Evolutionary conservation across 2,113 vertebrate species (phyloP).

Genomic region (Danio rerio): DNA sequence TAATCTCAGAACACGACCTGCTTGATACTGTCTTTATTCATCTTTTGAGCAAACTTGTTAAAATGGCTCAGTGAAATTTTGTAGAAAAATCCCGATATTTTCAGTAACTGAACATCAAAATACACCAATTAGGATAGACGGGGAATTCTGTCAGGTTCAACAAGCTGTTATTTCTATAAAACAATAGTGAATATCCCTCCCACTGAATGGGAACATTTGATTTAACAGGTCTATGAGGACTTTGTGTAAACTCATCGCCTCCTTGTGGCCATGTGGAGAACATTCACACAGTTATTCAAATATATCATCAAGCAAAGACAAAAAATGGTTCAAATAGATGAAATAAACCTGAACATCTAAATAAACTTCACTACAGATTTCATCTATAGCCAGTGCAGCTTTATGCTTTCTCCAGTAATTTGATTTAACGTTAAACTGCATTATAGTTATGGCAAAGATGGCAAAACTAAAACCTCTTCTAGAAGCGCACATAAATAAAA

Average conservation of each 20-base stretch:
- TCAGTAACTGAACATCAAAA: not conserved
- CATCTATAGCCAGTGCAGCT: conserved; percentile 3
- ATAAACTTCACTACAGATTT: not conserved
- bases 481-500: not conserved
- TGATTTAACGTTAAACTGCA: not conserved
- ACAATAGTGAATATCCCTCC: not conserved
- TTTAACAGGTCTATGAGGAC: not conserved
- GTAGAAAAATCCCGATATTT: not conserved
- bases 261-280: not conserved
- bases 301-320: not conserved
- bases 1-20: no score
- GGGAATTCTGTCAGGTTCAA: not conserved
- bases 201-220: not conserved
- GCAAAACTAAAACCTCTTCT: not conserved
- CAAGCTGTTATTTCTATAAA: conserved; percentile 1
- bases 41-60: no score
- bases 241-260: conserved; percentile 15
- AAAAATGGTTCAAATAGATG: not conserved
- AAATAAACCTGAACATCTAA: not conserved
- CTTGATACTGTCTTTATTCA: no score
- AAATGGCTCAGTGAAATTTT: no score
- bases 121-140: not conserved
- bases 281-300: not conserved
- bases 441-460: not conserved
- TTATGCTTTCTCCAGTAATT: not conserved